Conservation (phyloP, 2,888 invertebrate genomes). For the Zonitis immaculata region DNA sequence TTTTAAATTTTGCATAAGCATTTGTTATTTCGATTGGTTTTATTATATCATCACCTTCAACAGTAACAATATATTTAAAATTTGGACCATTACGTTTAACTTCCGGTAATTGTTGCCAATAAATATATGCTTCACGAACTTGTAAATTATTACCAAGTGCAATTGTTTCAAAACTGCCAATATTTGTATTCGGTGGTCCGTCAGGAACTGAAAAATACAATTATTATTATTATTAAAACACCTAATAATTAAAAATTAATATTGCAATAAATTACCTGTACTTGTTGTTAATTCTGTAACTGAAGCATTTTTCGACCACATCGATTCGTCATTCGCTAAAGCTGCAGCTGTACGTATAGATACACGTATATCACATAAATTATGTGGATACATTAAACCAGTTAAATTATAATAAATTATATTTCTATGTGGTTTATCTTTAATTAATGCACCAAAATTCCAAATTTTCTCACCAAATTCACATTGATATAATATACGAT, state of each 20-base stretch:
- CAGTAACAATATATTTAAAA: conserved; percentile 64
- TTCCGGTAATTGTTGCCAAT: conserved; percentile 72
- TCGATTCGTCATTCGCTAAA: conserved; percentile 51
- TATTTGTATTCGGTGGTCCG: conserved; percentile 63
- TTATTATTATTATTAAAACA: conserved; percentile 1
- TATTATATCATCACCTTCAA: conserved; percentile 39
- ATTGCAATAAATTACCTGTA: conserved; percentile 28
- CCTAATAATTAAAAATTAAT: no score
- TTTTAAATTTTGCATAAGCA: conserved; percentile 58
- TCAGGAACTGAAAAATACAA: conserved; percentile 53
- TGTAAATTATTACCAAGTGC: conserved; percentile 44
- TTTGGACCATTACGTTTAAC: conserved; percentile 68
- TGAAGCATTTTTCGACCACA: conserved; percentile 68
- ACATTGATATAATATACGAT: conserved; percentile 53
- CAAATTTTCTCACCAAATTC: conserved; percentile 50
- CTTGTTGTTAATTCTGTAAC: conserved; percentile 59
- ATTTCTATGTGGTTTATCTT: conserved; percentile 13
- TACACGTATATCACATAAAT: conserved; percentile 68
- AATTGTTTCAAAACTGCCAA: conserved; percentile 66
- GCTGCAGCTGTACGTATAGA: conserved; percentile 58
- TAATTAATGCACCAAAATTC: conserved; percentile 30
- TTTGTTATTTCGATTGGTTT: conserved; percentile 54
- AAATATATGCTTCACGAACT: conserved; percentile 63
- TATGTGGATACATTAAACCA: conserved; percentile 60
- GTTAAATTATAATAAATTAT: conserved; percentile 48